phyloP scores from a whole-genome alignment of 2,113 vertebrate species.

The Bos indicus region DNA sequence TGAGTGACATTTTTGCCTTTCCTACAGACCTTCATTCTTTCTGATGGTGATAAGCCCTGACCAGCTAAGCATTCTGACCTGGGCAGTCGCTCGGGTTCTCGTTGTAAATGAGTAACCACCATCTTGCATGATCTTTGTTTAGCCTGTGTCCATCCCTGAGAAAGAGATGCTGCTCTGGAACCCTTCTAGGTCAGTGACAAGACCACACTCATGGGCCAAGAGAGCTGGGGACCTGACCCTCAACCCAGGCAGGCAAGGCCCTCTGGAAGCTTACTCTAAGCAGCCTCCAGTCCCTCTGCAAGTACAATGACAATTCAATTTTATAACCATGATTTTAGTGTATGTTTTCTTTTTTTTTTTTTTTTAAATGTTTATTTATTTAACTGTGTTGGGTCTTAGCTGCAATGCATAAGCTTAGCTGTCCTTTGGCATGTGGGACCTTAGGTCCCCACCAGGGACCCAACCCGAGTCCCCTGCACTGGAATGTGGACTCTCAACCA shows the following conservation, averaged over 20 bases:
- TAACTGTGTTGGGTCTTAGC: not conserved
- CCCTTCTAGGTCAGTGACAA: not conserved
- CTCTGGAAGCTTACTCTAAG: not conserved
- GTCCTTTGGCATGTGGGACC: not conserved
- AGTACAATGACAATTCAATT: not conserved
- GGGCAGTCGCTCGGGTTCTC: not conserved
- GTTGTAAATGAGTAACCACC: not conserved
- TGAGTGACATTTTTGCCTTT: not conserved
- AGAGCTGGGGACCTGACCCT: not conserved
- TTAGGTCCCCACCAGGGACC: not conserved
- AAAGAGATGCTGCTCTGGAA: not conserved
- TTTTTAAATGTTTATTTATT: not conserved
- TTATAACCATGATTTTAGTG: not conserved
- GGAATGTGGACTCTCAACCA: not conserved
- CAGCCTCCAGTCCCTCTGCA: not conserved
- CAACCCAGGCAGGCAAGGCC: not conserved
- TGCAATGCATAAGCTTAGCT: not conserved
- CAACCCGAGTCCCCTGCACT: not conserved
- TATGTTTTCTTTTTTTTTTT: not conserved
- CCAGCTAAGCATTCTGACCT: not conserved
- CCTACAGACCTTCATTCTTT: not conserved
- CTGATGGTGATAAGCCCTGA: not conserved
- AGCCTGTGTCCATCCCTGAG: not conserved
- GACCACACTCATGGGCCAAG: not conserved
- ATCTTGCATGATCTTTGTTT: not conserved